Evolutionary conservation across 2,888 invertebrate genomes (phyloP), one percentile per base, ranked within the genome.

Genomic region (Agrochola lychnidis): DNA sequence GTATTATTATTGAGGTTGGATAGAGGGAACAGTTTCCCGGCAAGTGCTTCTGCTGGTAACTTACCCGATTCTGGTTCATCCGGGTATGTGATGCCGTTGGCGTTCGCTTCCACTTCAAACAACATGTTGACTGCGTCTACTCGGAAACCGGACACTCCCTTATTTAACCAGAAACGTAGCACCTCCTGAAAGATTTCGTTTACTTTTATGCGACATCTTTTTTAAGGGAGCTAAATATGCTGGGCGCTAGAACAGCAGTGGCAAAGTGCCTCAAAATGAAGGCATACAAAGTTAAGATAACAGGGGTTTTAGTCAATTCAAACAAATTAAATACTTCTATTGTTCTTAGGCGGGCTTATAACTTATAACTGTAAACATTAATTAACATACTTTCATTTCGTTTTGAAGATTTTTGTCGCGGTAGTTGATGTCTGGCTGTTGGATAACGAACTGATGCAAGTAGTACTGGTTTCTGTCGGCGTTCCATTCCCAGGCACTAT

Each of bases 61-160:
- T 82, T 76, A 94, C 96, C 89, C 64, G 97, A 96, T 86, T 93
- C 86, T 91, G 97, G 97, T 96, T 98, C 90, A 92, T 97, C 98
- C 94, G 98, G 87, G 82, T 90, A 96, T 2, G 67, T 75, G 7
- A 61, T 74, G 51, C 19, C 22, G 22, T 51, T 7, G 3, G 94
- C 95, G 14, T 93, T 85, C 16, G 2, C 42, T 67, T 94, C 91
- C 0, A 93, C 94, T 85, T 97, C 97, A 82, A 93, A 97, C 86
- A 96, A 83, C 79, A 89, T 85, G 83, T 95, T 95, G 77, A 98
- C 97, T 0, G 98, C 98, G 91, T 98, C 98, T 67, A 99, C 97
- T 70, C 99, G 97, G 92, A 99, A 98, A 1, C 99, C 99, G 84
- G 98, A 98, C 0, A 99, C 97, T 4, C 99, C 99, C 87, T 97